A percentile compares a stretch with the other conserved stretches of the same genome.
Evolutionary conservation across 2,797 vertebrate species (phyloP).

Genomic region (Bradypodion pumilum): DNA sequence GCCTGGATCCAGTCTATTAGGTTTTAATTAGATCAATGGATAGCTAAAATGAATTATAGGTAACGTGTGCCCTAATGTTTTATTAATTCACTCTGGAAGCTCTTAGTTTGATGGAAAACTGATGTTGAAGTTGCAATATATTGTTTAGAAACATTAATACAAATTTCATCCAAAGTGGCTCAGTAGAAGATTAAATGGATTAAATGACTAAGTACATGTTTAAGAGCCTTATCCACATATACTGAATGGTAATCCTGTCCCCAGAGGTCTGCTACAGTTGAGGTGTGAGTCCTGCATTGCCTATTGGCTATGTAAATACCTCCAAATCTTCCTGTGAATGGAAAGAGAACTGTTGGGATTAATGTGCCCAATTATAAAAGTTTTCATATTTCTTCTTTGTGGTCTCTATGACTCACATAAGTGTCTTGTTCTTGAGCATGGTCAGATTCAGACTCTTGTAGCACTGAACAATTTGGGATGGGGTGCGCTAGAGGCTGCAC

Average conservation of each 20-base stretch:
- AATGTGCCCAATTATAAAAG: too few species aligned
- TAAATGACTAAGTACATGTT: background rate
- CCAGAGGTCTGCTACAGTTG: background rate
- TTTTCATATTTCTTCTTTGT: too few species aligned
- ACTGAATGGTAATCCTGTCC: too few species aligned
- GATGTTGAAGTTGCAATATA: too few species aligned
- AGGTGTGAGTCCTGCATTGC: background rate
- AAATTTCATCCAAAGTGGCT: background rate
- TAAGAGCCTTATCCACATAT: background rate
- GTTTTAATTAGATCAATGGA: background rate
- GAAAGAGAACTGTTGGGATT: background rate
- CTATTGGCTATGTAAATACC: background rate
- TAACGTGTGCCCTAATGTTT: background rate
- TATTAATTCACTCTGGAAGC: too few species aligned
- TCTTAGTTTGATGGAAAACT: too few species aligned
- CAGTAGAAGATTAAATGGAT: background rate
- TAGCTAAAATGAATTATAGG: constrained; percentile 2
- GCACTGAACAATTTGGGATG: too few species aligned
- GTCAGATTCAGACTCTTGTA: too few species aligned
- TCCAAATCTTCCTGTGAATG: background rate
- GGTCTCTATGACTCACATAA: too few species aligned
- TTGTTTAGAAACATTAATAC: too few species aligned
- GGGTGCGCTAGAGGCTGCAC: too few species aligned
- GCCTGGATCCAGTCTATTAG: background rate
- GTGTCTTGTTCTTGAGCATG: too few species aligned